Base-by-base conservation (phyloP, 2,113 vertebrate species). In the Bungarus multicinctus region DNA sequence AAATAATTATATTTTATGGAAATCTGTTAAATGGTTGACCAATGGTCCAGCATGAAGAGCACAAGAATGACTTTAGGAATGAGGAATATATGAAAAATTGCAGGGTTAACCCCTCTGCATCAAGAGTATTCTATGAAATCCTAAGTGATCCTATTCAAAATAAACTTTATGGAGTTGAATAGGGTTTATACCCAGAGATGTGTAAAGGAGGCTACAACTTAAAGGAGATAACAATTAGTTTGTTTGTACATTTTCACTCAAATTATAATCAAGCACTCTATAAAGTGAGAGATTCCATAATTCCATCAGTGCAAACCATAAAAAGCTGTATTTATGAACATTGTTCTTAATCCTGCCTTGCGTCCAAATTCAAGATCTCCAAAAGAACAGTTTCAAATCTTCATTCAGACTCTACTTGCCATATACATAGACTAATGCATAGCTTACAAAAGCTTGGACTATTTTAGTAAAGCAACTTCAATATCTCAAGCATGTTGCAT, bases 1-100 rank as follows among this genome's bases (percentile, higher is more conserved):
- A 89, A 5, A 92, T 16, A 60, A 93, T 52, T 88, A 94, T 90
- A 95, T 87, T 94, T 43, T 87, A 3, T 30, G 55, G 34, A 93
- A 10, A 60, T 45, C 64, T n/a, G 27, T 53, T 64, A 81, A 94
- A 91, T 1, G 57, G 92, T 30, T 94, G 89, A 87, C 1, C 45
- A n/a, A 0, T 20, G 53, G 60, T 57, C 20, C 12, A 90, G 60
- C 50, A 87, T 64, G 92, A 81, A 2, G 0, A 93, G 94, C 5
- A 25, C 6, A 55, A 20, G 45, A 53, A 81, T 16, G 22, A 89
- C 14, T 89, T 50, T 20, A 43, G 18, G 34, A 43, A 81, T 81
- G 3, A 39, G 34, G 69, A 74, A 74, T 74, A 34, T 39, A 81
- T 53, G n/a, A 34, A 34, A 39, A 88, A 20, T 88, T 20, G 2